Conservation (phyloP, 2,888 invertebrate genomes). For the Papilio demoleus region DNA sequence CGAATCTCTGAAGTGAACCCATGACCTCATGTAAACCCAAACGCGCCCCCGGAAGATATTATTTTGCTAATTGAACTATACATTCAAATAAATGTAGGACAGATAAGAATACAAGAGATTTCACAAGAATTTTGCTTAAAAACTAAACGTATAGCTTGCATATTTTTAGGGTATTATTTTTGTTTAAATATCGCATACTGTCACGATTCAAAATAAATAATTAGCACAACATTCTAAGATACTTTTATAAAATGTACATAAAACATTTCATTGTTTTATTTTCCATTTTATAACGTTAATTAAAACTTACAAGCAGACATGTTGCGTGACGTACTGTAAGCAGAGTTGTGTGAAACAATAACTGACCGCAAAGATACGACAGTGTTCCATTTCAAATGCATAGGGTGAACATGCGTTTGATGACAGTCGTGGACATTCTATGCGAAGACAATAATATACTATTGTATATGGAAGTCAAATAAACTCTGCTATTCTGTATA, state of each 20-base stretch:
- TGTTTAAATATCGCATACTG: too few relatives aligned
- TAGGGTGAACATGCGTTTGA: constrained; percentile 25
- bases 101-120: too few relatives aligned
- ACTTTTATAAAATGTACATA: too few relatives aligned
- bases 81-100: too few relatives aligned
- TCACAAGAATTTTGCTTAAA: too few relatives aligned
- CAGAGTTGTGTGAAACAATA: constrained; percentile 54
- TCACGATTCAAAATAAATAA: neutral
- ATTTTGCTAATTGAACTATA: too few relatives aligned
- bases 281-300: constrained; percentile 13
- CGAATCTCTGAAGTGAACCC: too few relatives aligned
- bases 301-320: constrained; percentile 19
- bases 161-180: too few relatives aligned
- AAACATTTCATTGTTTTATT: constrained; percentile 18
- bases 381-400: constrained; percentile 47
- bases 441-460: neutral
- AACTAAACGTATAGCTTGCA: too few relatives aligned
- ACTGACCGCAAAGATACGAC: constrained; percentile 54
- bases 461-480: neutral
- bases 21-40: too few relatives aligned
- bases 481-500: neutral
- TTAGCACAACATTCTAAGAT: neutral
- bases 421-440: constrained; percentile 4
- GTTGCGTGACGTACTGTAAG: constrained; percentile 26
- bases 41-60: too few relatives aligned